Base-by-base conservation (phyloP, 1,140 invertebrate species). In the Zaprionus inermis region DNA sequence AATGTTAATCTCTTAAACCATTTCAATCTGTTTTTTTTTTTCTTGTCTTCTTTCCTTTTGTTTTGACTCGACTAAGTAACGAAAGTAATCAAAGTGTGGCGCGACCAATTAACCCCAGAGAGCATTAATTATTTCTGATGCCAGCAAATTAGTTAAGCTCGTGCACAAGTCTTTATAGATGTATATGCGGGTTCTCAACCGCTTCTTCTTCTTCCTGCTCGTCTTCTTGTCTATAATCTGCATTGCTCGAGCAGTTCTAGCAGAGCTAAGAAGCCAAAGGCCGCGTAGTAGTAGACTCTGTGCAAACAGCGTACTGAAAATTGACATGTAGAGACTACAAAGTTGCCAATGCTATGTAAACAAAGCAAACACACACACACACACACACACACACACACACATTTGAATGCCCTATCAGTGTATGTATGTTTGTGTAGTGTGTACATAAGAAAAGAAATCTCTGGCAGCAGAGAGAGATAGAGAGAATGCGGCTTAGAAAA, bases 131-230 rank as follows among this genome's bases (percentile, higher is more conserved):
- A 75, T 78, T 34, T 72, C 51, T 57, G 32, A 63, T 74, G 58
- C 32, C 56, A 63, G 59, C 65, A 74, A 81, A 84, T 86, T 81
- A 86, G 71, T 58, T 63, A 61, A 58, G 63, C 38, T 20, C 14
- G 12, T 5, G 18, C 16, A 44, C 57, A 44, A 18, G 24, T 41
- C 22, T 49, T 14, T 14, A n/a, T 44, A 16, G 7, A 44, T 16
- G 6, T n/a, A 16, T 16, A 41, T 16, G 38, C 38, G 18, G 44
- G 16, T 38, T 16, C 32, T 63, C 24, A 46, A 24, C 34, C 18
- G 32, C n/a, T 22, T 11, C 10, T 30, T 3, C 3, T 9, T 6
- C 24, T 44, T 10, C n/a, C 2, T 9, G 0, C n/a, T 28, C 16
- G 11, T 18, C n/a, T 22, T 59, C 36, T 28, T 34, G 16, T 24